These are phyloP conservation scores for Rhynchophorus ferrugineus DNA, from an alignment of 1,140 invertebrate genomes.

Conservation along the genomic window DNA sequence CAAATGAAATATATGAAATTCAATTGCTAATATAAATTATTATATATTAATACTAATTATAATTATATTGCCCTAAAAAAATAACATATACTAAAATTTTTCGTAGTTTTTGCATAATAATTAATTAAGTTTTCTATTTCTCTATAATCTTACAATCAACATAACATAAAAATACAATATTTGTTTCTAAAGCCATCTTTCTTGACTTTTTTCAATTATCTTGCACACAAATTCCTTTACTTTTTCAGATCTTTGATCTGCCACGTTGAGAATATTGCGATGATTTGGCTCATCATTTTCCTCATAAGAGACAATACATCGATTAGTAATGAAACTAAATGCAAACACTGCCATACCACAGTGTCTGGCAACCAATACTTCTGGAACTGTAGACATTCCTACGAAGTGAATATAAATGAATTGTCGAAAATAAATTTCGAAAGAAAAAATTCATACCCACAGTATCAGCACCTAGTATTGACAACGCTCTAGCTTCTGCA, in stretches of 20 bases:
- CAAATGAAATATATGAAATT: too few species aligned
- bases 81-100: too few species aligned
- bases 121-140: too few species aligned
- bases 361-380: conserved; percentile 82
- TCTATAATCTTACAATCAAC: too few species aligned
- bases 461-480: conserved; percentile 77
- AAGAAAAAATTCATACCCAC: conserved; percentile 69
- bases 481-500: conserved; percentile 75
- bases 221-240: conserved; percentile 57
- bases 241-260: conserved; percentile 55
- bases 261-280: conserved; percentile 80
- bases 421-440: conserved; percentile 53
- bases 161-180: too few species aligned
- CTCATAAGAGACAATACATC: conserved; percentile 76
- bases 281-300: conserved; percentile 69
- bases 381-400: conserved; percentile 88
- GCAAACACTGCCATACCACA: conserved; percentile 84
- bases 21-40: too few species aligned
- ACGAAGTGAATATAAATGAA: conserved; percentile 69
- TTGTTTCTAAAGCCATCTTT: too few species aligned
- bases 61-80: too few species aligned
- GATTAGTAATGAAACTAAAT: conserved; percentile 88
- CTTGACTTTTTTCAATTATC: conserved; percentile 39
- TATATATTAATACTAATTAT: too few species aligned
- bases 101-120: too few species aligned